A percentile compares a stretch with the other conserved stretches of the same genome.
phyloP scores from a whole-genome alignment of 37 sponge, comb jelly and placozoan species.

The Haliclona indistincta region DNA sequence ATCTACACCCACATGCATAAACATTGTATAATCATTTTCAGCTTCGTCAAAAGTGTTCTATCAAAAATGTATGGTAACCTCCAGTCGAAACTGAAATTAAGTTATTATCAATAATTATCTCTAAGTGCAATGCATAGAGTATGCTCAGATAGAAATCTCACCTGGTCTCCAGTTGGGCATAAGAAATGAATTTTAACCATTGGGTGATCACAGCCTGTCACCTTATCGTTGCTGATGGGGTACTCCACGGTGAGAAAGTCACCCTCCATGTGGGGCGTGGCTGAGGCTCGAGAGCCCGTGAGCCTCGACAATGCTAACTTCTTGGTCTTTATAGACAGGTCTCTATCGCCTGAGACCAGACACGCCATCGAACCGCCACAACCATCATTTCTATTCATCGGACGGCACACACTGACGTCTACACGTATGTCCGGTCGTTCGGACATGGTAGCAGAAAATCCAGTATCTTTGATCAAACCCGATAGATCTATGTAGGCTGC shows the following conservation, averaged over 20 bases:
- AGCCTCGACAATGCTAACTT: background rate
- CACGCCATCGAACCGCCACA: constrained; percentile 36
- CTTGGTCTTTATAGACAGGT: background rate
- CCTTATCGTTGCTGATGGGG: background rate
- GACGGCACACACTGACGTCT: constrained; percentile 48
- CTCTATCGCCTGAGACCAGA: background rate
- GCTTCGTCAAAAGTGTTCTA: no score
- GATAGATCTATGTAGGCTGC: constrained; percentile 55
- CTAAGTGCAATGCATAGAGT: no score
- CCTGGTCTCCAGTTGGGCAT: constrained; percentile 45
- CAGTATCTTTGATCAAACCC: constrained; percentile 32
- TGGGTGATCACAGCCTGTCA: background rate
- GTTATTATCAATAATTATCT: no score
- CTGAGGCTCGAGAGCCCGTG: background rate
- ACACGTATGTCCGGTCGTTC: constrained; percentile 19
- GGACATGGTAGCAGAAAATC: constrained; percentile 31
- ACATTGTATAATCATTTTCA: no score
- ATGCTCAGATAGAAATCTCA: constrained; percentile 12
- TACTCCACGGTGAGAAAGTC: constrained; percentile 13
- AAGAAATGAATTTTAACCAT: constrained; percentile 35
- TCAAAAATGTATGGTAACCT: no score
- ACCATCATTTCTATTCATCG: constrained; percentile 5
- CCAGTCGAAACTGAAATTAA: no score
- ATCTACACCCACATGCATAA: no score
- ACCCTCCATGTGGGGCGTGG: constrained; percentile 16